phyloP scores from a whole-genome alignment of 1,140 invertebrate species.

The Carposina sasakii region DNA sequence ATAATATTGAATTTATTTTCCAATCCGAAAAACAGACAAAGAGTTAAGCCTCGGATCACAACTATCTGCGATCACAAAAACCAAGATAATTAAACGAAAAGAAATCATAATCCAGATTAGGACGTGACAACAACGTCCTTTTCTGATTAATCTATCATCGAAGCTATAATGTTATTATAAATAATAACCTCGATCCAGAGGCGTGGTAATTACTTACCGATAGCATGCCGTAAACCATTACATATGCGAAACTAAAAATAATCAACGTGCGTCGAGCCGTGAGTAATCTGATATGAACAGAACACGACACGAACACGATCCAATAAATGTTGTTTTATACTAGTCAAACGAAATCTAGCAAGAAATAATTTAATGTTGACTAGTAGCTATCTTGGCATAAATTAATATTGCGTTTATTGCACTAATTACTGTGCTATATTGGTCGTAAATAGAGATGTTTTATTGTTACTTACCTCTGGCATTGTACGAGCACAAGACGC shows the following conservation, averaged over 20 bases:
- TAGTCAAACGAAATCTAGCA: too few relatives aligned
- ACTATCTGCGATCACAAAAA: too few relatives aligned
- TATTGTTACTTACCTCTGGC: constrained; percentile 30
- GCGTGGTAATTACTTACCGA: constrained; percentile 27
- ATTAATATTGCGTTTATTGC: constrained; percentile 42
- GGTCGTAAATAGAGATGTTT: constrained; percentile 44
- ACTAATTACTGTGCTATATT: constrained; percentile 48
- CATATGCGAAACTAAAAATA: constrained; percentile 39
- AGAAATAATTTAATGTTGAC: too few relatives aligned
- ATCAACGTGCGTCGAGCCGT: constrained; percentile 25
- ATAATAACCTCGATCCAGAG: constrained; percentile 27
- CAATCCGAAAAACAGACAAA: too few relatives aligned
- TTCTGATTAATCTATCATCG: constrained; percentile 22
- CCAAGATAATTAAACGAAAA: too few relatives aligned
- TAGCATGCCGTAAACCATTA: constrained; percentile 24
- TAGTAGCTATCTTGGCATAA: too few relatives aligned
- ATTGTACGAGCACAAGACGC: constrained; percentile 27
- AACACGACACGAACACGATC: constrained; percentile 28
- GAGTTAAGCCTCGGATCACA: too few relatives aligned
- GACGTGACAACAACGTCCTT: too few relatives aligned
- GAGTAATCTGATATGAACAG: constrained; percentile 36
- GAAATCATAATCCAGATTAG: too few relatives aligned
- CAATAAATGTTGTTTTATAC: too few relatives aligned
- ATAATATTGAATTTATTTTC: too few relatives aligned
- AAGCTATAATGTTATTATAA: constrained; percentile 31